Conservation (phyloP, 2,888 invertebrate species). For the Nasonia oneida region DNA sequence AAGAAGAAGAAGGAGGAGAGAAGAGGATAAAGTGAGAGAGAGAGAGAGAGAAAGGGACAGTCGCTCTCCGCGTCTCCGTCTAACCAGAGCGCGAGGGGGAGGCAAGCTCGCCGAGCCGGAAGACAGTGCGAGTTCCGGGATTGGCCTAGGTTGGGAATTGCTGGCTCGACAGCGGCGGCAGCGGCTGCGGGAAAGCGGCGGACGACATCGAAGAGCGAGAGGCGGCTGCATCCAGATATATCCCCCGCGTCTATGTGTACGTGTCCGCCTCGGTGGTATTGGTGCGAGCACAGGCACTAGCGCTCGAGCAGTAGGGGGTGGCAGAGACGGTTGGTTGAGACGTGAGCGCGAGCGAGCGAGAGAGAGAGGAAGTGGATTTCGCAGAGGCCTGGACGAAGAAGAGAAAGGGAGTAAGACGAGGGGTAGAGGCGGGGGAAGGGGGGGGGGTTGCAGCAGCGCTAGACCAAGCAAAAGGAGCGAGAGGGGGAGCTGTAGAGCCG, state of each 20-base stretch:
- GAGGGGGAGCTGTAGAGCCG: conserved; percentile 66
- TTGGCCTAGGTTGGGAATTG: conserved; percentile 71
- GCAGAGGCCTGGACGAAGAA: conserved; percentile 43
- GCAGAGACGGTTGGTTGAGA: conserved; percentile 60
- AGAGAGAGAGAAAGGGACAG: conserved; percentile 16
- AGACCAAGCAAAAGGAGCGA: conserved; percentile 62
- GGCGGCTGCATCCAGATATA: conserved; percentile 24
- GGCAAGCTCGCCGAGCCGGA: conserved; percentile 13
- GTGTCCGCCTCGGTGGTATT: conserved; percentile 29
- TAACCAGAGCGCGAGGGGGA: not conserved
- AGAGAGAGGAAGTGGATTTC: conserved; percentile 41
- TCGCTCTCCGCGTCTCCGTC: not conserved
- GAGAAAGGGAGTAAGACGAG: conserved; percentile 66
- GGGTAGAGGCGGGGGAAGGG: conserved; percentile 61
- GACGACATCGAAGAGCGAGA: conserved; percentile 65
- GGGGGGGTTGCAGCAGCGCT: conserved; percentile 53
- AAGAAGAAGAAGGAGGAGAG: not conserved
- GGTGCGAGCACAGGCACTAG: conserved; percentile 30
- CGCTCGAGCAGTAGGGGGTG: conserved; percentile 45
- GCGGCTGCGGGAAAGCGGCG: conserved; percentile 67
- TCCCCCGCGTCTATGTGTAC: conserved; percentile 56
- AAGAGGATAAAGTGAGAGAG: not conserved
- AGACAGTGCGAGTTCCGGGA: conserved; percentile 67
- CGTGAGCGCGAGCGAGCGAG: conserved; percentile 63
- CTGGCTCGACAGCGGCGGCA: conserved; percentile 60